Base-by-base conservation (phyloP, 2,113 vertebrate genomes). In the Bubo bubo region DNA sequence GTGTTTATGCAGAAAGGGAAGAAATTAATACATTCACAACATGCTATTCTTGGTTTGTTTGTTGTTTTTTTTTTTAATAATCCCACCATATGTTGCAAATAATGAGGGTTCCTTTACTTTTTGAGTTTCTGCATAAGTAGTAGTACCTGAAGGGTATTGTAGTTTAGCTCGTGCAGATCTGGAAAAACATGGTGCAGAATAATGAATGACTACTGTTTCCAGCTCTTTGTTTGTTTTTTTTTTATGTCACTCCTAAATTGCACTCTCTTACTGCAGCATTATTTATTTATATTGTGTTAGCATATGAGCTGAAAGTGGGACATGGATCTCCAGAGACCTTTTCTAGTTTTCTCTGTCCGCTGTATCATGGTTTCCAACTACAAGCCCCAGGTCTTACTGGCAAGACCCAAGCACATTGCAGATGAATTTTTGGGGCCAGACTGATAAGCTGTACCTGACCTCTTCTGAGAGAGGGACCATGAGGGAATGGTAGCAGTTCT, bases 71-170 rank as follows among this genome's bases (percentile, higher is more conserved):
- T 71, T 52, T 19, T 45, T 59, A 64, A 26, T 7, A 27, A 47
- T 6, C 2, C 10, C 27, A n/a, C 12, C 2, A 10, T 49, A 53
- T 49, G 4, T 49, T 1, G 0, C 3, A 30, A 77, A 62, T 55
- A 80, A 43, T 35, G 8, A 63, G 4, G 37, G 4, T 88, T 83
- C 6, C 17, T 79, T 83, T 50, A 41, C 23, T 64, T 79, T 73
- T 64, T 68, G 28, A 64, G 26, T 39, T 88, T 91, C 17, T 79
- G 11, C 5, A 30, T 71, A 35, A 41, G 5, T 21, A 71, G 37
- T 13, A 37, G 11, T 47, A 68, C 24, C 20, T 86, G 39, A 82
- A 79, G 20, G 11, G 1, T 47, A 16, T 34, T 80, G 23, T 53
- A 75, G 13, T 85, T 93, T 15, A 79, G 23, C 20, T 85, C 15